Evolutionary conservation across 30 jellyfish, hydroid and myxozoan genomes (phyloP), one percentile per base, ranked within the genome.

Genomic region (Chironex yamaguchii): DNA sequence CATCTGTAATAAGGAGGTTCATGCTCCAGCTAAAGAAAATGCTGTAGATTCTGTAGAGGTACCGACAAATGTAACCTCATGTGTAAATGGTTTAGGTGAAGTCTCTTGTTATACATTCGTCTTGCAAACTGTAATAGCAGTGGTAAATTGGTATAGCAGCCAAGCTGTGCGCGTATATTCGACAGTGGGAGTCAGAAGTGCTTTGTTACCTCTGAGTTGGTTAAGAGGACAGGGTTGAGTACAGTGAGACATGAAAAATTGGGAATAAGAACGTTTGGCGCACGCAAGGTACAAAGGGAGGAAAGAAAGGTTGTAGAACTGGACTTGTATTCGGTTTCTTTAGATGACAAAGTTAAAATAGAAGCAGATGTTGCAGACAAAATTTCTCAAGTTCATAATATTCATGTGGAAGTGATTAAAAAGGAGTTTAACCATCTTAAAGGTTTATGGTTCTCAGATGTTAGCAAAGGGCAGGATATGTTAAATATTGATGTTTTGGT

Each of bases 121-220:
- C 78, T 52, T 76, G 78, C 78, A 76, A 42, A 73, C 86, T 36
- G 86, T 73, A 20, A 71, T 48, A 53, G 75, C 88, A 22, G 62
- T 76, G 25, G 88, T 76, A 23, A 52, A 65, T 76, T 76, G 88
- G 23, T 32, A 52, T 62, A 30, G 88, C 20, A 78, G 58, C 52
- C 20, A 78, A 25, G 58, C 78, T 76, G 88, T 58, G 4, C 88
- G 64, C 29, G 88, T 51, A 78, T 76, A 32, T 76, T 76, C 58
- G 63, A 51, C 21, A 52, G 65, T 49, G 88, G 88, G 22, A 76
- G 88, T 76, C 52, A 76, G 78, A 76, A 76, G 58, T 76, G 78
- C 50, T 76, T 76, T 76, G 89, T 54, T 28, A 52, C 63, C 70
- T 52, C 22, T 20, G 69, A 52, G 11, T 52, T 11, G 25, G 25